phyloP scores from a whole-genome alignment of 2,888 invertebrate genomes.

The Ichneumoninae sp. region DNA sequence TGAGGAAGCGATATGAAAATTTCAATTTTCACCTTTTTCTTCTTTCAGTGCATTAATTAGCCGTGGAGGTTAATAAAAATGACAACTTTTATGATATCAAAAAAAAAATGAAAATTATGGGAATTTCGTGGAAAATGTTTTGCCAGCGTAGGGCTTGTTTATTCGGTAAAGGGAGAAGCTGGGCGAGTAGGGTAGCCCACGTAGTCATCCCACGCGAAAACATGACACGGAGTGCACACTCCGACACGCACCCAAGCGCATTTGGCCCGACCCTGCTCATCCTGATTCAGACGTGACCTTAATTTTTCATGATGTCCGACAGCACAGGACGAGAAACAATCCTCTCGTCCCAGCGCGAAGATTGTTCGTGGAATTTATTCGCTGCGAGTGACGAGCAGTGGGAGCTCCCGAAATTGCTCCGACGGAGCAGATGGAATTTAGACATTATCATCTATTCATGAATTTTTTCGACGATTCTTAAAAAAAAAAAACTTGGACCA shows the following conservation, averaged over 20 bases:
- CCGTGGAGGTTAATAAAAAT: not conserved
- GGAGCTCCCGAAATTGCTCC: not conserved
- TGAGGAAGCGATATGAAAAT: too few relatives aligned
- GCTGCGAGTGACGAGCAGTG: slow-evolving; percentile 2
- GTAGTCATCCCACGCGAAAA: not conserved
- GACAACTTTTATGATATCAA: too few relatives aligned
- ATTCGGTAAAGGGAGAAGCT: not conserved
- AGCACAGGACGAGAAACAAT: slow-evolving; percentile 1
- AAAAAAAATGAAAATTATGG: not conserved
- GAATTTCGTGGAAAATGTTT: not conserved
- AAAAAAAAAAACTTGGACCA: slow-evolving; percentile 24
- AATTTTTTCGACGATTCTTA: not conserved
- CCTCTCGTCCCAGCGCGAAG: slow-evolving; percentile 20
- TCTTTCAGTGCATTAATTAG: too few relatives aligned
- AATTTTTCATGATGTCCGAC: slow-evolving; percentile 48
- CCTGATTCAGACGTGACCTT: slow-evolving; percentile 35
- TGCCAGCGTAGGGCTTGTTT: not conserved
- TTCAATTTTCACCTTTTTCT: too few relatives aligned
- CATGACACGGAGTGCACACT: slow-evolving; percentile 3
- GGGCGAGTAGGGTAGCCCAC: not conserved
- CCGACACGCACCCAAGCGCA: slow-evolving; percentile 1
- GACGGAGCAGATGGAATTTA: not conserved
- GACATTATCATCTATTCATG: not conserved
- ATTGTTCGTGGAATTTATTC: slow-evolving; percentile 9
- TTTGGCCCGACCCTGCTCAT: slow-evolving; percentile 42